Evolutionary conservation across 2,113 vertebrate species (phyloP).

Genomic region (Microcebus griseorufus): DNA sequence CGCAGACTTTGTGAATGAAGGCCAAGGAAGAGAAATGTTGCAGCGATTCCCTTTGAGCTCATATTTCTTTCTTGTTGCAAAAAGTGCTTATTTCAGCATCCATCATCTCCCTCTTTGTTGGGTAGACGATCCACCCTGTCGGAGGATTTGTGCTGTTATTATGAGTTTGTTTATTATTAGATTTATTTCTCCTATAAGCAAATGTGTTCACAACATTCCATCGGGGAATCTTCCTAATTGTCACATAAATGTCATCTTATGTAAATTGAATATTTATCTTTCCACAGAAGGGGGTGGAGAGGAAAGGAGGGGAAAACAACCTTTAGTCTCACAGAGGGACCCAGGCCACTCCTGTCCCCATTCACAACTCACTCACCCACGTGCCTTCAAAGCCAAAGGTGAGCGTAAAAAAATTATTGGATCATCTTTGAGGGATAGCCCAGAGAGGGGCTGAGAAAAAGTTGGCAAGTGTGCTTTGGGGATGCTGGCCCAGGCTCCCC

Average conservation of each 20-base stretch:
- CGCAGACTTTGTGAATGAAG: slow-evolving; percentile 73
- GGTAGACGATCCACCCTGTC: slow-evolving; percentile 78
- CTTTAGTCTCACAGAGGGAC: slow-evolving; percentile 71
- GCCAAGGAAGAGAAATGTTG: slow-evolving; percentile 66
- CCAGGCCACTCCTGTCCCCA: not conserved
- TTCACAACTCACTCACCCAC: slow-evolving; percentile 57
- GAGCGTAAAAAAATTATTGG: slow-evolving; percentile 40
- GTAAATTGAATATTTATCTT: slow-evolving; percentile 72
- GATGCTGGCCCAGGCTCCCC: not conserved
- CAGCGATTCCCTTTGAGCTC: slow-evolving; percentile 74
- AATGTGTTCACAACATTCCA: slow-evolving; percentile 81
- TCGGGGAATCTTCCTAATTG: slow-evolving; percentile 75
- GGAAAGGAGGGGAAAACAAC: slow-evolving; percentile 70
- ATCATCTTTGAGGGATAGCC: slow-evolving; percentile 42
- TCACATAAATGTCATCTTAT: slow-evolving; percentile 75
- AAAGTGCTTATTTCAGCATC: slow-evolving; percentile 83
- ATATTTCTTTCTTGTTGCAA: slow-evolving; percentile 81
- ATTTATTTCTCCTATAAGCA: slow-evolving; percentile 83
- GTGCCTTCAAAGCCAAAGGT: slow-evolving; percentile 63
- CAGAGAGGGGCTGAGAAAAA: slow-evolving; percentile 27
- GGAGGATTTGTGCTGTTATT: slow-evolving; percentile 79
- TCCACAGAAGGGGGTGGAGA: not conserved
- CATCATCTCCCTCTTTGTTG: slow-evolving; percentile 80
- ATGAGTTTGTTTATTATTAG: slow-evolving; percentile 81
- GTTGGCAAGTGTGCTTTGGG: slow-evolving; percentile 33